Conservation (phyloP, 1,140 invertebrate species). For the Tetragonula clypearis region DNA sequence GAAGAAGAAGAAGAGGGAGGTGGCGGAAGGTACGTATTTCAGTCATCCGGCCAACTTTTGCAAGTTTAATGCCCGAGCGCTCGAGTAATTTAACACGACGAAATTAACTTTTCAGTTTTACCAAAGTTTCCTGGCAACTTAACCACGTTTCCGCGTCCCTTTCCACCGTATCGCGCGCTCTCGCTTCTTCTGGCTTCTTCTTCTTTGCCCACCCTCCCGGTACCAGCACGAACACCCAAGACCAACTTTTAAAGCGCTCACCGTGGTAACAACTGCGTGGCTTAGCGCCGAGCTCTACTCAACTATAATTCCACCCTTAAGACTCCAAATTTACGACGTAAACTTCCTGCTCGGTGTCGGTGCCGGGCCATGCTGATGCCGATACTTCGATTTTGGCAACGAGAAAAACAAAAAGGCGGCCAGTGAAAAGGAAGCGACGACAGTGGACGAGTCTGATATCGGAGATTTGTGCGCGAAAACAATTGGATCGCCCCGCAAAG, state of each 20-base stretch:
- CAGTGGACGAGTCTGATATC: slow-evolving; percentile 1
- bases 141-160: slow-evolving; percentile 69
- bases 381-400: slow-evolving; percentile 59
- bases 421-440: background rate
- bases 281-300: slow-evolving; percentile 59
- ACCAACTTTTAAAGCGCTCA: slow-evolving; percentile 79
- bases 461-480: slow-evolving; percentile 46
- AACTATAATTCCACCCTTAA: slow-evolving; percentile 74
- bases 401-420: slow-evolving; percentile 37
- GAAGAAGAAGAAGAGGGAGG: slow-evolving; percentile 45
- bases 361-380: slow-evolving; percentile 51
- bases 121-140: slow-evolving; percentile 79
- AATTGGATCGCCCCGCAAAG: slow-evolving; percentile 23
- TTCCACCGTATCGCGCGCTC: slow-evolving; percentile 50
- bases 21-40: slow-evolving; percentile 76
- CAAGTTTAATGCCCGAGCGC: slow-evolving; percentile 79
- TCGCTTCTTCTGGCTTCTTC: slow-evolving; percentile 47
- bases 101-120: slow-evolving; percentile 82
- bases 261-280: slow-evolving; percentile 71
- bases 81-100: slow-evolving; percentile 81
- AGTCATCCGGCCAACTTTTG: slow-evolving; percentile 79
- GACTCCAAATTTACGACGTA: slow-evolving; percentile 71
- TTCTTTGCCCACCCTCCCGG: slow-evolving; percentile 27
- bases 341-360: slow-evolving; percentile 62
- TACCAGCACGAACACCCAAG: slow-evolving; percentile 59